Evolutionary conservation across 2,888 invertebrate genomes (phyloP), one percentile per base, ranked within the genome.

Genomic region (Callyntrura guangdongensis): DNA sequence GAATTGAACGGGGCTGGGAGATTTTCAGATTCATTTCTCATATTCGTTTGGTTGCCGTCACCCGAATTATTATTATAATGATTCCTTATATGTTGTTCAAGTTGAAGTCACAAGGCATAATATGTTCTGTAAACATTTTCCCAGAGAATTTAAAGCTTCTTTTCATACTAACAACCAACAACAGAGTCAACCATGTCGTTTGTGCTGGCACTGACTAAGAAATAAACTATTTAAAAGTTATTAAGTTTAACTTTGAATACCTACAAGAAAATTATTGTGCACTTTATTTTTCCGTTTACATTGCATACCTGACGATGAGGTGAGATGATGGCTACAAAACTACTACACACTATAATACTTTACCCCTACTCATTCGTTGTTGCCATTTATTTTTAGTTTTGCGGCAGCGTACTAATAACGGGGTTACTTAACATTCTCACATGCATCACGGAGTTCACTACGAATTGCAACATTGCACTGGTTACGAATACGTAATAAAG

Each of bases 51-150:
- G n/a, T 45, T 49, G 45, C 86, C 86, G 49, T 79, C 79, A 79
- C 53, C 86, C 79, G 67, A 86, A 86, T 86, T 67, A 79, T 27
- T 77, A 36, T 86, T 61, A 86, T 45, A n/a, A 47, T 56, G 53
- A 61, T n/a, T 61, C 61, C 22, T 6, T 79, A 9, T 47, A 17
- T 64, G 67, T 14, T 4, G 36, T 11, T 67, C 14, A 67, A 1
- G 36, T 36, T 67, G 14, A 67, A 67, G 14, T 27, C 67, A 12
- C 22, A 67, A 47, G 14, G 56, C 27, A 49, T 17, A 25, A 49
- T 17, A 25, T 22, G 49, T 14, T 49, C 6, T 22, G 83, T 83
- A 69, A 85, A 85, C 69, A 85, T 85, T 85, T 85, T 85, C 85
- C 85, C 85, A 85, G 56, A 61, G 45, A 36, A 61, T 61, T 61